Evolutionary conservation across 2,888 invertebrate species (phyloP).

Genomic region (Cepaea hortensis): DNA sequence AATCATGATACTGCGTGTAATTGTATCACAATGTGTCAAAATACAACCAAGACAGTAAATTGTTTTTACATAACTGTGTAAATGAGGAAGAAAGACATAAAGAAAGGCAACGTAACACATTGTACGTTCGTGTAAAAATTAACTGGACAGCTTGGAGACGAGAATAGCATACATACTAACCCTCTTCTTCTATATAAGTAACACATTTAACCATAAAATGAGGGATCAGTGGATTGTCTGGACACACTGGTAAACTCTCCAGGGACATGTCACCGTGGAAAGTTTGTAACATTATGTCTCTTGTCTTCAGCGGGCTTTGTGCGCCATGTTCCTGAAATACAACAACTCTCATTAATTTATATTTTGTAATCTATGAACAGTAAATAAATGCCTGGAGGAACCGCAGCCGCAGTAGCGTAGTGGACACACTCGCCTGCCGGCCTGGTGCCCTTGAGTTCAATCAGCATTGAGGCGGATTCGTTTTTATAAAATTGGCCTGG

Average conservation of each 20-base stretch:
- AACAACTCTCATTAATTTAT: background rate
- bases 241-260: constrained; percentile 82
- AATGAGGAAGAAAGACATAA: background rate
- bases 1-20: too few species aligned
- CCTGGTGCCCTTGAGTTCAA: too few species aligned
- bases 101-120: background rate
- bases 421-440: too few species aligned
- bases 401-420: too few species aligned
- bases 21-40: too few species aligned
- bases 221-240: constrained; percentile 89
- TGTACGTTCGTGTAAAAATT: background rate
- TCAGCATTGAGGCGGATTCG: too few species aligned
- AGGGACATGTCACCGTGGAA: constrained; percentile 74
- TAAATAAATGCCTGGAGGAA: too few species aligned
- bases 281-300: constrained; percentile 45
- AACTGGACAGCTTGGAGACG: too few species aligned
- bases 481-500: too few species aligned
- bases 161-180: constrained; percentile 74
- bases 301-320: too few species aligned
- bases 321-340: background rate
- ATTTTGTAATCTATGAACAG: too few species aligned
- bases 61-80: background rate
- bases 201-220: constrained; percentile 95
- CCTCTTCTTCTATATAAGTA: constrained; percentile 90
- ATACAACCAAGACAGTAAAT: too few species aligned